phyloP scores from a whole-genome alignment of 2,113 vertebrate genomes.

The Hystrix brachyura region DNA sequence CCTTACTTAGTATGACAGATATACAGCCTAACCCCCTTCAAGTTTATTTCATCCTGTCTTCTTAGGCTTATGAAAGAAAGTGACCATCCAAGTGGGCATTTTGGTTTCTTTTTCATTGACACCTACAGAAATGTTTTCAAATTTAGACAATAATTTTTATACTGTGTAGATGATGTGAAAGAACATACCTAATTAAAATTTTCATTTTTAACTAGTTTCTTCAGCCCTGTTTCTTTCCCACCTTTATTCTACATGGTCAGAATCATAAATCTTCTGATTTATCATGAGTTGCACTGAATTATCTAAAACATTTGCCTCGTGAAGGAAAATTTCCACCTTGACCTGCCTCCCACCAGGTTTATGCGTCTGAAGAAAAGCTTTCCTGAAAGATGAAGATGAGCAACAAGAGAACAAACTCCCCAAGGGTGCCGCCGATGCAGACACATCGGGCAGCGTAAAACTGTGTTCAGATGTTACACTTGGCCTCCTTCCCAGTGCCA shows the following conservation, averaged over 20 bases:
- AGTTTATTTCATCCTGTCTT: neutral
- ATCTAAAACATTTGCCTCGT: neutral
- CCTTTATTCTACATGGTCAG: neutral
- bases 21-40: neutral
- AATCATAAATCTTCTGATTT: constrained; percentile 35
- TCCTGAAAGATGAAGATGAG: constrained; percentile 36
- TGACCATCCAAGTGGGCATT: neutral
- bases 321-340: constrained; percentile 32
- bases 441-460: neutral
- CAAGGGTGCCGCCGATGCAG: neutral
- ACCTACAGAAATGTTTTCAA: neutral
- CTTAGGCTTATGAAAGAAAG: neutral
- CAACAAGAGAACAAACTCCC: neutral
- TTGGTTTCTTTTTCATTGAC: neutral
- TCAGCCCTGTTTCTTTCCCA: neutral
- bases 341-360: neutral
- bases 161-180: neutral
- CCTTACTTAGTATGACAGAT: neutral
- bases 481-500: constrained; percentile 57
- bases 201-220: neutral
- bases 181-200: neutral
- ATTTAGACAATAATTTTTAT: constrained; percentile 22
- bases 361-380: neutral
- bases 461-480: constrained; percentile 47
- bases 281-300: neutral